These are phyloP conservation scores for Troides oblongomaculatus DNA, from an alignment of 2,888 invertebrate genomes.

Conservation along the genomic window DNA sequence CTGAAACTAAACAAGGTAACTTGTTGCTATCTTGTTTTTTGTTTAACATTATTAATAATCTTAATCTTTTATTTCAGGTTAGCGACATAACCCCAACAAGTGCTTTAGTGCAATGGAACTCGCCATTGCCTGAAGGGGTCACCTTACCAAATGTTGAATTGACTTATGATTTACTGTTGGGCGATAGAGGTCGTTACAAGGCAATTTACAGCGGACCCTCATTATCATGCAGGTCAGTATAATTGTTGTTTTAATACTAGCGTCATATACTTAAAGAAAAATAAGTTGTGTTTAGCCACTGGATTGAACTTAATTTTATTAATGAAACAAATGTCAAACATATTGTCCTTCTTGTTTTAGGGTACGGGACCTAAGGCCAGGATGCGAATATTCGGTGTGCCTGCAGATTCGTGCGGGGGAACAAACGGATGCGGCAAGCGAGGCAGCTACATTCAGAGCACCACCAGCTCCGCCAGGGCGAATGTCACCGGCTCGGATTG, in stretches of 20 bases:
- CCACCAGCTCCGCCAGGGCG: conserved; percentile 89
- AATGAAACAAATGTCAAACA: background rate
- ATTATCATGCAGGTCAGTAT: conserved; percentile 83
- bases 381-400: conserved; percentile 92
- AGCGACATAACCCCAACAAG: conserved; percentile 90
- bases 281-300: too few relatives aligned
- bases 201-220: conserved; percentile 89
- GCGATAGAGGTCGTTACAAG: conserved; percentile 92
- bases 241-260: background rate
- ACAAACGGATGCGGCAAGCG: conserved; percentile 86
- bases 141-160: conserved; percentile 78
- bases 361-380: conserved; percentile 91
- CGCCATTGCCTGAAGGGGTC: conserved; percentile 76
- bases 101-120: conserved; percentile 91
- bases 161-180: conserved; percentile 89
- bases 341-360: conserved; percentile 41
- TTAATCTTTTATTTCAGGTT: conserved; percentile 77
- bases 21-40: background rate
- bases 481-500: conserved; percentile 86
- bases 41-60: background rate
- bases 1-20: background rate
- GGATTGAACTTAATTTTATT: too few relatives aligned
- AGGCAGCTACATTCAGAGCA: conserved; percentile 89
- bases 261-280: background rate
- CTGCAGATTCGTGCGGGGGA: conserved; percentile 88